Evolutionary conservation across 1,140 invertebrate species (phyloP).

Genomic region (Trichogramma pretiosum): DNA sequence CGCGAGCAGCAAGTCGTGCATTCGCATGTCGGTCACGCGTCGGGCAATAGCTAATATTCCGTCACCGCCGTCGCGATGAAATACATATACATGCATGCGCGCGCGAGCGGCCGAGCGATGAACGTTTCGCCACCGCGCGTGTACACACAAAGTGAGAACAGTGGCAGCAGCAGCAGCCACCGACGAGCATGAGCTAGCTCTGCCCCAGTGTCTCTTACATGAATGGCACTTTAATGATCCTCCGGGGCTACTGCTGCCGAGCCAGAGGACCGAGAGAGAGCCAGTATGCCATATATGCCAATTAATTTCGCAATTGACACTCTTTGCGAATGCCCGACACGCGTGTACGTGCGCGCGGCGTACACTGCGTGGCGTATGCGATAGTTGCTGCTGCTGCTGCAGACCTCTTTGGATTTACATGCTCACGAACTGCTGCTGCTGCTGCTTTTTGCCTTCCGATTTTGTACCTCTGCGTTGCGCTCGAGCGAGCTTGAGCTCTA

Average conservation of each 20-base stretch:
- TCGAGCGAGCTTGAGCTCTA: too few species aligned
- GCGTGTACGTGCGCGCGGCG: background rate
- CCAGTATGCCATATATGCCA: background rate
- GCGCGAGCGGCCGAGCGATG: conserved; percentile 12
- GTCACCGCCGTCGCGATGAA: background rate
- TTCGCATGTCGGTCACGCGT: conserved; percentile 14
- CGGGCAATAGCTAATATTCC: too few species aligned
- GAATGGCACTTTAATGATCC: conserved; percentile 29
- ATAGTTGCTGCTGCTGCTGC: background rate
- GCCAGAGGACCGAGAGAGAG: background rate
- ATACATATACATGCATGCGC: background rate
- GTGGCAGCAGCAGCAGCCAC: too few species aligned
- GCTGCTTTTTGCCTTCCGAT: too few species aligned
- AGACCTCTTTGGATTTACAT: too few species aligned
- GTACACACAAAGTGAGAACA: too few species aligned
- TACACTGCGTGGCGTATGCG: background rate
- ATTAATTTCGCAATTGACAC: conserved; percentile 11
- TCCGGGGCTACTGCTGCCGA: background rate
- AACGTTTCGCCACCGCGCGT: conserved; percentile 5
- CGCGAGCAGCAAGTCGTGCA: background rate
- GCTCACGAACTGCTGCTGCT: too few species aligned
- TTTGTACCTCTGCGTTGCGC: too few species aligned
- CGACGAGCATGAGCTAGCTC: too few species aligned
- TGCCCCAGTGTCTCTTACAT: too few species aligned
- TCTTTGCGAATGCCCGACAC: conserved; percentile 1